Conservation (phyloP, 2,888 invertebrate species). For the Eupelmus urozonus region DNA sequence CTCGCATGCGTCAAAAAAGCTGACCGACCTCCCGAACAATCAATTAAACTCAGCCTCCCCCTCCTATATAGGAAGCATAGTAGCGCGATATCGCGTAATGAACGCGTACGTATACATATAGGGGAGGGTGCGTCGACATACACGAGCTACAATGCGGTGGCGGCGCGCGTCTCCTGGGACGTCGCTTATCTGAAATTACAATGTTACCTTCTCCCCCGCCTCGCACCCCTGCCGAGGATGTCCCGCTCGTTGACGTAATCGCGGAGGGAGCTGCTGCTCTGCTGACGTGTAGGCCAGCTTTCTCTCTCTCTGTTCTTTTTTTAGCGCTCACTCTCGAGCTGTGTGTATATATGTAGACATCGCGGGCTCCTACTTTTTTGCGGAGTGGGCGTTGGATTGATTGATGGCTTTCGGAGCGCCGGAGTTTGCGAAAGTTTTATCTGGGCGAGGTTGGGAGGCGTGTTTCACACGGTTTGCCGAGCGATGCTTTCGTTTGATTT, state of each 20-base stretch:
- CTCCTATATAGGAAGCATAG: too few species aligned
- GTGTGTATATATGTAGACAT: background rate
- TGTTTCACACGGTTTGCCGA: too few species aligned
- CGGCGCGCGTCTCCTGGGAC: conserved; percentile 71
- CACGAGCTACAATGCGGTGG: background rate
- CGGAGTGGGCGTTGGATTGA: too few species aligned
- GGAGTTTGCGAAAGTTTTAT: too few species aligned
- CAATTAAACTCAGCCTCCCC: too few species aligned
- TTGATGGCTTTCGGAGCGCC: too few species aligned
- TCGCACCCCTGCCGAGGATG: background rate
- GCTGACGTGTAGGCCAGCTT: background rate
- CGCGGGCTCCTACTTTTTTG: too few species aligned
- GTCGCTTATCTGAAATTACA: conserved; percentile 77
- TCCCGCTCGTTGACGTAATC: background rate
- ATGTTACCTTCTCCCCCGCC: conserved; percentile 68
- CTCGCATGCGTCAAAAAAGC: too few species aligned
- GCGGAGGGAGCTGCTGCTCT: background rate
- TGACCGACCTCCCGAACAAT: too few species aligned
- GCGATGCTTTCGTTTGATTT: too few species aligned
- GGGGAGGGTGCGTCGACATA: background rate
- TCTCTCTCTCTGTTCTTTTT: background rate
- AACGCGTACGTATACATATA: background rate
- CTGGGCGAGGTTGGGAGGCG: too few species aligned
- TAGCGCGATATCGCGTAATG: too few species aligned
- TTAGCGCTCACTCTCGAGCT: background rate